Conservation (phyloP, 2,888 invertebrate species). For the Xanthostigma xanthostigma region DNA sequence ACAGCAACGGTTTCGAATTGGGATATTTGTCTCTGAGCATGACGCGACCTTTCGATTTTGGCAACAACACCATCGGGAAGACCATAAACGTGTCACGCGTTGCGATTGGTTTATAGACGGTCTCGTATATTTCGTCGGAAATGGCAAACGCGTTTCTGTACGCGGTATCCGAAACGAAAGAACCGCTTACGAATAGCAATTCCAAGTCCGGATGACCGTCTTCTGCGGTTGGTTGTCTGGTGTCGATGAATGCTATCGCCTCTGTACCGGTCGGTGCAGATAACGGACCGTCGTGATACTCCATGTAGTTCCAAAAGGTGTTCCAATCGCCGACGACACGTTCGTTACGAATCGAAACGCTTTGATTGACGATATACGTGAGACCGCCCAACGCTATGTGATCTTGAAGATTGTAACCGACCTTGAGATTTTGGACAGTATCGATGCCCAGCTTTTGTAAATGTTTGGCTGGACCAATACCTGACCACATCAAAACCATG, state of each 20-base stretch:
- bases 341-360: slow-evolving; percentile 26
- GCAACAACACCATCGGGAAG: slow-evolving; percentile 38
- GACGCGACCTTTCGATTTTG: slow-evolving; percentile 42
- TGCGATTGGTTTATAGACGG: slow-evolving; percentile 24
- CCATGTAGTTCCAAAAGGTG: slow-evolving; percentile 22
- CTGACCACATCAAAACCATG: slow-evolving; percentile 63
- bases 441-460: slow-evolving; percentile 26
- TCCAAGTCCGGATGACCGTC: slow-evolving; percentile 51
- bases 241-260: slow-evolving; percentile 48
- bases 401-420: slow-evolving; percentile 37
- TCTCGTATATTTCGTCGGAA: slow-evolving; percentile 23
- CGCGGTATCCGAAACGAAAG: slow-evolving; percentile 38
- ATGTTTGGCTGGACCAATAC: slow-evolving; percentile 34
- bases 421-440: slow-evolving; percentile 33
- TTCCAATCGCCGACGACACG: slow-evolving; percentile 19
- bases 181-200: slow-evolving; percentile 45
- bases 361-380: slow-evolving; percentile 43
- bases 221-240: slow-evolving; percentile 37
- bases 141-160: slow-evolving; percentile 31
- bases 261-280: slow-evolving; percentile 49
- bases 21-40: slow-evolving; percentile 38
- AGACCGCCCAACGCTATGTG: slow-evolving; percentile 48
- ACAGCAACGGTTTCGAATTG: slow-evolving; percentile 38
- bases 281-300: slow-evolving; percentile 29
- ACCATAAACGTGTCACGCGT: slow-evolving; percentile 30